These are phyloP conservation scores for Pantherophis vulpinus DNA, from an alignment of 2,797 vertebrate genomes.

Conservation along the genomic window DNA sequence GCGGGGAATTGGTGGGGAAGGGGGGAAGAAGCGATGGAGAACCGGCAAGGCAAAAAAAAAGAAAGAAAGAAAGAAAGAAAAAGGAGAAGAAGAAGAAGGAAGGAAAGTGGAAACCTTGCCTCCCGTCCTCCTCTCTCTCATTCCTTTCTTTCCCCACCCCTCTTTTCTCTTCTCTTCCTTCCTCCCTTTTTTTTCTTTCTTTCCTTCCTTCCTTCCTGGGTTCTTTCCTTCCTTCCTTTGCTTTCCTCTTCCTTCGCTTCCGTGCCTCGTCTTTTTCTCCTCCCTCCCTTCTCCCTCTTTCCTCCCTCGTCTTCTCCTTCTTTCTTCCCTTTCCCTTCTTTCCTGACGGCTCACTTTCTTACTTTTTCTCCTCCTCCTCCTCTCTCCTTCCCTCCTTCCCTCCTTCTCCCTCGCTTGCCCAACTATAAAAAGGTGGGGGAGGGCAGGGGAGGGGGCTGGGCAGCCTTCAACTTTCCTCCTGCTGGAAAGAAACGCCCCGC, in stretches of 20 bases:
- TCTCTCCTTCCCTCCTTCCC: neutral
- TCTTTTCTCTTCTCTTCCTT: no score
- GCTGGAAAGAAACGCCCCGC: neutral
- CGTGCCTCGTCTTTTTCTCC: neutral
- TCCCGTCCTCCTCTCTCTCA: neutral
- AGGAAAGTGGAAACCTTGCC: neutral
- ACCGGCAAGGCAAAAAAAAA: no score
- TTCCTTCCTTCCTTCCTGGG: no score
- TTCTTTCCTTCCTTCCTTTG: neutral
- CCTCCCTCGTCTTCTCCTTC: neutral
- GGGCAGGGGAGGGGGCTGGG: neutral
- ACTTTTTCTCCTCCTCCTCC: neutral
- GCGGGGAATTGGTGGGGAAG: no score
- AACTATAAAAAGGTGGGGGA: neutral
- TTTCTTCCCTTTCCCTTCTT: neutral
- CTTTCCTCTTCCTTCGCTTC: neutral
- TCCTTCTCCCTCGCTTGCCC: neutral
- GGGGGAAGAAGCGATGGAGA: neutral
- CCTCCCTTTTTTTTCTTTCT: accelerated
- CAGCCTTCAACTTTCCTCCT: constrained; percentile 9
- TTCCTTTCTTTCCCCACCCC: neutral
- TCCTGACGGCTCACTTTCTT: neutral
- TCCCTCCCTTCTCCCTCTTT: neutral
- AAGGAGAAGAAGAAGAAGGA: no score
- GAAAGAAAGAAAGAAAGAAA: no score